Evolutionary conservation across 2,113 vertebrate genomes (phyloP).

Genomic region (Serinus canaria): DNA sequence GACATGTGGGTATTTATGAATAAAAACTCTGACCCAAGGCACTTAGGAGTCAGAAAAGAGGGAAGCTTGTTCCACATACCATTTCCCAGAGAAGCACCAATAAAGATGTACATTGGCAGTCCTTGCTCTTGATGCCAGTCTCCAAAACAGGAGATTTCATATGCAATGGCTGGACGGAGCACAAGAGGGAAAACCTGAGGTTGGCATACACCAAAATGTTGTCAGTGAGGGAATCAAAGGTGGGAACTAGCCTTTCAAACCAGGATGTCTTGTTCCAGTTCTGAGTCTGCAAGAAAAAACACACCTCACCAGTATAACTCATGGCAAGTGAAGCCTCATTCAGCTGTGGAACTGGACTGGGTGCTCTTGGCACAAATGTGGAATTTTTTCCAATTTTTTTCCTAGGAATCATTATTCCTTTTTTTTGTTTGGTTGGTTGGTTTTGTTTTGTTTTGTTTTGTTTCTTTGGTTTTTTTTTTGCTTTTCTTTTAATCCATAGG

Average conservation of each 20-base stretch:
- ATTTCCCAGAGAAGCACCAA: not conserved
- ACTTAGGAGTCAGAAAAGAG: not conserved
- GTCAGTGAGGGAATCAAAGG: not conserved
- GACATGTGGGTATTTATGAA: not conserved
- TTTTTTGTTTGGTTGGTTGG: no score
- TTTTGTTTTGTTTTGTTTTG: no score
- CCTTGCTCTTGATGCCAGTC: not conserved
- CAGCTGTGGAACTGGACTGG: not conserved
- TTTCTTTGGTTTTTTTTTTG: not conserved
- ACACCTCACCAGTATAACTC: not conserved
- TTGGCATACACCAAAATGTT: not conserved
- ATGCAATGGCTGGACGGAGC: not conserved
- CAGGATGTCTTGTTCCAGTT: not conserved
- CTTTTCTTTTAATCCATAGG: not conserved
- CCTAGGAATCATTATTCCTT: not conserved
- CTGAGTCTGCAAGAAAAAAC: not conserved
- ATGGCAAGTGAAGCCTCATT: not conserved
- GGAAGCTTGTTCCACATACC: not conserved
- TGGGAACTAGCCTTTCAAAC: not conserved
- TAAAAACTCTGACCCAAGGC: not conserved
- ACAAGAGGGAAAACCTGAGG: not conserved
- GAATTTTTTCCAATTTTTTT: not conserved
- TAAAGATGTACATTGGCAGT: accelerated
- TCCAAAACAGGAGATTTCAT: not conserved
- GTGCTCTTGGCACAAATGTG: not conserved